Percentiles rank a stretch among this genome's conserved stretches.
These are phyloP conservation scores for Dendrocopos noguchii DNA, from an alignment of 2,113 vertebrate genomes.

Conservation along the genomic window DNA sequence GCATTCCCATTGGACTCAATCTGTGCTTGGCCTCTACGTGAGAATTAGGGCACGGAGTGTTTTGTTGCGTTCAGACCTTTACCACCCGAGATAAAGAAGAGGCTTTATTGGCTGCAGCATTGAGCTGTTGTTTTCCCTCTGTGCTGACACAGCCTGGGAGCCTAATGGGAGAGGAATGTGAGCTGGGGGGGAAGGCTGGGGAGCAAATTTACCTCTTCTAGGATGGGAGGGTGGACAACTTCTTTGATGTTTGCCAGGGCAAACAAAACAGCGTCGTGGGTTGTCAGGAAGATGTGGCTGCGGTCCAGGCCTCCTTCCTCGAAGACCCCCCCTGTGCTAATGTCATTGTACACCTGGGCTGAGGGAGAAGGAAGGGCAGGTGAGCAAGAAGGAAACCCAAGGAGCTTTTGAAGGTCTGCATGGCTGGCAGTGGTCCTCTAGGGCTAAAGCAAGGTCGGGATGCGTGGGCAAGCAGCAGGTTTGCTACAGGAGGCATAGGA, in stretches of 20 bases:
- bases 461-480: background rate
- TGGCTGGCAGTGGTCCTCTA: background rate
- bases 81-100: background rate
- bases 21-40: fast-evolving
- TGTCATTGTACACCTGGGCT: conserved; percentile 92
- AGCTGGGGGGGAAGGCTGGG: background rate
- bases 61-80: background rate
- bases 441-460: background rate
- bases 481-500: background rate
- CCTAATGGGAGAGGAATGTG: background rate
- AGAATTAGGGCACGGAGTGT: background rate
- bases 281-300: conserved; percentile 84
- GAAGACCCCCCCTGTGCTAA: conserved; percentile 88
- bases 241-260: conserved; percentile 72
- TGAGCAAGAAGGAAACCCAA: background rate
- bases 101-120: background rate
- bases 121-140: background rate
- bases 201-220: conserved; percentile 52
- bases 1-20: background rate
- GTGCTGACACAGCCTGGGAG: background rate
- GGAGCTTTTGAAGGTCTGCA: background rate
- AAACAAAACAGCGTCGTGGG: conserved; percentile 88
- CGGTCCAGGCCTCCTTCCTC: conserved; percentile 82
- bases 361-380: background rate
- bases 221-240: background rate